Percentiles rank a stretch among this genome's conserved stretches.
phyloP scores from a whole-genome alignment of 2,888 invertebrate species.

The Ellobium chinense region DNA sequence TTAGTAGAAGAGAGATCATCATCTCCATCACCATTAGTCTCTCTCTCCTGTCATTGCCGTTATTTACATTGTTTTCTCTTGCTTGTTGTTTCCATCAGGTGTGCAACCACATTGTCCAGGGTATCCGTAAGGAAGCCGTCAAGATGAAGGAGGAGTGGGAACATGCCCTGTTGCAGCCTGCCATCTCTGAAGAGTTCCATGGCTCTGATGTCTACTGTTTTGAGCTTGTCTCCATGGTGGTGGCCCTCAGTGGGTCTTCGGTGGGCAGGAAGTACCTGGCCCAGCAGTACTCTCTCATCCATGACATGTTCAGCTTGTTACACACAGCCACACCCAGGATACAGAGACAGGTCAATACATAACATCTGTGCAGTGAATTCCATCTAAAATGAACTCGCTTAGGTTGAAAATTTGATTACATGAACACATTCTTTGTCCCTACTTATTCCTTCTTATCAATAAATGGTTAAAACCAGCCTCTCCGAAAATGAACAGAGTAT shows the following conservation, averaged over 20 bases:
- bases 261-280: conserved; percentile 94
- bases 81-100: conserved; percentile 81
- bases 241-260: conserved; percentile 94
- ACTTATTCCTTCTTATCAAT: too few species aligned
- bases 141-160: conserved; percentile 96
- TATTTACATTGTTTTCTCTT: background rate
- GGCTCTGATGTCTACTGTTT: conserved; percentile 94
- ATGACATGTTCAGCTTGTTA: conserved; percentile 90
- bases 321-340: conserved; percentile 97
- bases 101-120: conserved; percentile 86
- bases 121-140: conserved; percentile 92
- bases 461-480: too few species aligned
- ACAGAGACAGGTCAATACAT: conserved; percentile 91
- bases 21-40: background rate
- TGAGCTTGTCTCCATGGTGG: conserved; percentile 96
- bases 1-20: too few species aligned
- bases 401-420: too few species aligned
- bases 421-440: too few species aligned
- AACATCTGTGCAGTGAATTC: too few species aligned
- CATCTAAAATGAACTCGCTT: too few species aligned
- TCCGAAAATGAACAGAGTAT: too few species aligned
- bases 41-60: too few species aligned
- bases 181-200: conserved; percentile 13
- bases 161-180: conserved; percentile 59
- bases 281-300: conserved; percentile 90